Evolutionary conservation across 2,797 vertebrate genomes (phyloP).

Genomic region (Percopsis omiscomaycus): DNA sequence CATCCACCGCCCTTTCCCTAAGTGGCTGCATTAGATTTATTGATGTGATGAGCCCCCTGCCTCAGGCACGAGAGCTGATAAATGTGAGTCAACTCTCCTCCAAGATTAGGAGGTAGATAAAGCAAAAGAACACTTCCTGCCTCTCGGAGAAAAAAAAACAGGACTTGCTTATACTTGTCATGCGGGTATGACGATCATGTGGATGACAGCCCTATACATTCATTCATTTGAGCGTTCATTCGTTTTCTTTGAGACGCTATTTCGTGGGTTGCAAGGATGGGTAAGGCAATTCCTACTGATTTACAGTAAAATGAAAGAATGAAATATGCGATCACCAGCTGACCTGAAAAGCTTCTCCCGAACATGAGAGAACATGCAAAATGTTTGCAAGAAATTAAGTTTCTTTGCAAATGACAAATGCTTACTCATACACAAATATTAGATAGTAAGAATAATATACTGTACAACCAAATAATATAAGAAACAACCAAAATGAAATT

Average conservation of each 20-base stretch:
- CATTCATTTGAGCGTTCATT: too few species aligned
- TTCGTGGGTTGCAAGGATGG: not conserved
- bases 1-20: conserved; percentile 54
- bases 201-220: too few species aligned
- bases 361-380: not conserved
- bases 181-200: not conserved
- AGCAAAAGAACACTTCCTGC: conserved; percentile 72
- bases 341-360: not conserved
- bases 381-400: not conserved
- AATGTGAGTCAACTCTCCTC: conserved; percentile 72
- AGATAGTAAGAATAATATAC: not conserved
- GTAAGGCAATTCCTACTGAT: not conserved
- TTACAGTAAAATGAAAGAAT: conserved; percentile 12
- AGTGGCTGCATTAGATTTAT: conserved; percentile 73
- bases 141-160: conserved; percentile 39
- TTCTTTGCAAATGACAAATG: not conserved
- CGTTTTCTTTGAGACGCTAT: too few species aligned
- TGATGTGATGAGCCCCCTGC: conserved; percentile 73
- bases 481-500: too few species aligned
- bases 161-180: conserved; percentile 16
- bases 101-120: conserved; percentile 76
- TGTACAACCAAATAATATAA: not conserved
- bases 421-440: not conserved
- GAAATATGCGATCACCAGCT: not conserved
- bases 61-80: conserved; percentile 74